Base-by-base conservation (phyloP, 2,888 invertebrate genomes). In the Cosmia pyralina region DNA sequence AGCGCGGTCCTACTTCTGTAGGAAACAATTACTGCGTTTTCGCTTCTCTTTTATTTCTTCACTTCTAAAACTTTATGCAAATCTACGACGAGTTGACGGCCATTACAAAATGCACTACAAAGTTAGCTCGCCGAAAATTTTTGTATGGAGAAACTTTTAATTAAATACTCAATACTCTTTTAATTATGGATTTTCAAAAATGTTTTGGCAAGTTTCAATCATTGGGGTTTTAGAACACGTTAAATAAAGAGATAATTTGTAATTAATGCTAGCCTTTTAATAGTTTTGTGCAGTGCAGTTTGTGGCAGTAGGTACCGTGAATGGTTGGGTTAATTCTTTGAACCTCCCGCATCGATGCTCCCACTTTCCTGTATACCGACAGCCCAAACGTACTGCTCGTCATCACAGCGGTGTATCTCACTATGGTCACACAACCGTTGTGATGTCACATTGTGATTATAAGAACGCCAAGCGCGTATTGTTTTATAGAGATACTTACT, bases 131-230 rank as follows among this genome's bases (percentile, higher is more conserved):
- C n/a, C 44, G 48, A 84, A 85, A 82, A n/a, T 83, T 87, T 85
- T 60, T 74, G 74, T 76, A 75, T 22, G 52, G 62, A n/a, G 8
- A 85, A 90, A 89, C 88, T 91, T 89, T 90, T 89, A 89, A 90
- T 88, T 89, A n/a, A n/a, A n/a, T n/a, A n/a, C n/a, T n/a, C n/a
- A n/a, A n/a, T n/a, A n/a, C n/a, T n/a, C n/a, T n/a, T n/a, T n/a
- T n/a, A n/a, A n/a, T n/a, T n/a, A 88, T 90, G 85, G 88, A 22
- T 87, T 85, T 82, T 22, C 41, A 60, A 69, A 73, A 84, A 79
- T 69, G 77, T 75, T 78, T 82, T 81, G 76, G 17, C 68, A 8
- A 67, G 73, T 69, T 74, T 22, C 46, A 58, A 15, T 70, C 69
- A 63, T 41, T 19, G 13, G 22, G 17, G n/a, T 68, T 68, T 50